Conservation (phyloP, 2,113 vertebrate genomes). For the Octodon degus region DNA sequence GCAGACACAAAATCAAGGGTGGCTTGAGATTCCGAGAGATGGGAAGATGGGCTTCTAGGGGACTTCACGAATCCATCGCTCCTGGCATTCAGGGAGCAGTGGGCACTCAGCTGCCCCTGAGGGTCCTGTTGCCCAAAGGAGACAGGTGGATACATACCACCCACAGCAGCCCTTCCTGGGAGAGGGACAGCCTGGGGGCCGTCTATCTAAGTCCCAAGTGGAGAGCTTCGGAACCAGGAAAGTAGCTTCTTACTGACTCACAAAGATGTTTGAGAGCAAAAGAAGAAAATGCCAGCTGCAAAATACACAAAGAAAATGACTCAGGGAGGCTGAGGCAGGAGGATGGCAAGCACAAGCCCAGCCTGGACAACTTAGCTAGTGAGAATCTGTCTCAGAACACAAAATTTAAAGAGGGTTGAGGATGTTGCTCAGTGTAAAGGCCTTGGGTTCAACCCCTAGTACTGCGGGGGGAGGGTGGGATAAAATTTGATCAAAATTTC, state of each 20-base stretch:
- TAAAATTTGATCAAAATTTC: slow-evolving; percentile 32
- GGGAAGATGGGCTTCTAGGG: background rate
- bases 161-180: accelerated
- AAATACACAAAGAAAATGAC: slow-evolving; percentile 5
- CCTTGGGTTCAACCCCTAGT: background rate
- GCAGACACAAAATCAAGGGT: background rate
- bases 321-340: background rate
- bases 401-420: background rate
- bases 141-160: background rate
- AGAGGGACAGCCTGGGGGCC: no score
- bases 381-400: background rate
- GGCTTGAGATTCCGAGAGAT: background rate
- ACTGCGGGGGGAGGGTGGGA: background rate
- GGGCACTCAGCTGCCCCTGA: background rate
- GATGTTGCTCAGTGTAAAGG: background rate
- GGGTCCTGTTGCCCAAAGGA: background rate
- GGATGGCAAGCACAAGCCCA: background rate
- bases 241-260: background rate
- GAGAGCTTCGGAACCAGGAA: background rate
- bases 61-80: background rate
- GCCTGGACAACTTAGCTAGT: background rate
- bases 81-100: background rate
- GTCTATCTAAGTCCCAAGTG: background rate
- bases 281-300: background rate
- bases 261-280: background rate